A percentile compares a stretch with the other conserved stretches of the same genome.
These are phyloP conservation scores for Bergia puertoricense DNA, from an alignment of 92 coral and sea anemone species.

Conservation along the genomic window DNA sequence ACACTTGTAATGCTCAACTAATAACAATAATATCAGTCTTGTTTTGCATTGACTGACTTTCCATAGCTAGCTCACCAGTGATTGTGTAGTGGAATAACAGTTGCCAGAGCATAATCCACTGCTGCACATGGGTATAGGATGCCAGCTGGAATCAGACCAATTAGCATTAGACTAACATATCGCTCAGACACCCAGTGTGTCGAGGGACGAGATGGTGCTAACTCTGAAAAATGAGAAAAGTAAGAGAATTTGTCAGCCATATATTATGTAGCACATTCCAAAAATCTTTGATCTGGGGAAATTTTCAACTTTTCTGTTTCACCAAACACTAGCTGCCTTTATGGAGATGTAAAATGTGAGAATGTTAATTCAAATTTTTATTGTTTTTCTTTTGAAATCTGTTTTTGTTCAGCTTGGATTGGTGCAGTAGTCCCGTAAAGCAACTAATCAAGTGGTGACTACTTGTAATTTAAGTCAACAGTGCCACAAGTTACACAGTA, in stretches of 20 bases:
- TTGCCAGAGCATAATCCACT: slow-evolving; percentile 96
- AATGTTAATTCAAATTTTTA: too few relatives aligned
- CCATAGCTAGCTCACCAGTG: slow-evolving; percentile 77
- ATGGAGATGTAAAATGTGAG: too few relatives aligned
- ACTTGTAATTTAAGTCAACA: too few relatives aligned
- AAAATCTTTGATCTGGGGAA: too few relatives aligned
- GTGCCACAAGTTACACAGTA: too few relatives aligned
- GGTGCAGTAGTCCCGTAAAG: too few relatives aligned
- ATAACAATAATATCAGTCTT: too few relatives aligned
- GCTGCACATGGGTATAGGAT: slow-evolving; percentile 88
- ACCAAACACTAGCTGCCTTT: too few relatives aligned
- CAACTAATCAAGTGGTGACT: too few relatives aligned
- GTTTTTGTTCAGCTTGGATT: too few relatives aligned
- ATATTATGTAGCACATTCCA: background rate
- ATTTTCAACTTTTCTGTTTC: too few relatives aligned
- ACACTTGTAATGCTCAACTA: background rate
- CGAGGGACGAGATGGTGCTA: slow-evolving; percentile 80
- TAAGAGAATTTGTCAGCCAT: background rate
- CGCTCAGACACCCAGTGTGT: slow-evolving; percentile 94
- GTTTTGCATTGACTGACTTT: background rate
- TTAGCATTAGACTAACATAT: slow-evolving; percentile 74
- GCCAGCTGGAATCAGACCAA: slow-evolving; percentile 89
- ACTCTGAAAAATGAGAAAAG: slow-evolving; percentile 47
- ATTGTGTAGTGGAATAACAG: slow-evolving; percentile 89
- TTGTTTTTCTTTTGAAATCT: too few relatives aligned